phyloP scores from a whole-genome alignment of 2,888 invertebrate species.

The Drosophila putrida region DNA sequence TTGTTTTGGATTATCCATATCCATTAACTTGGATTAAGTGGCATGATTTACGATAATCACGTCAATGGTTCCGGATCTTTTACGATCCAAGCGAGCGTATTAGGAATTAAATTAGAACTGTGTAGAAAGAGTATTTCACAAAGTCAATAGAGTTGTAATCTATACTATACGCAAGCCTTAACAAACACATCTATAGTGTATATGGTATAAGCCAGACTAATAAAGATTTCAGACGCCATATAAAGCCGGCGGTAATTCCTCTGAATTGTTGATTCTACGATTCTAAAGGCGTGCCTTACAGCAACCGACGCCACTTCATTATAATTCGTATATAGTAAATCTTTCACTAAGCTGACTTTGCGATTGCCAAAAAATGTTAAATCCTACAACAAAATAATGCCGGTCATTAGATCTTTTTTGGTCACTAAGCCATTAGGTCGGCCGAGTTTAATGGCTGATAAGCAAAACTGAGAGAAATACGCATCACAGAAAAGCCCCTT shows the following conservation, averaged over 20 bases:
- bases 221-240: conserved; percentile 54
- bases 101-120: neutral
- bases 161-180: conserved; percentile 56
- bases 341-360: conserved; percentile 41
- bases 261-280: conserved; percentile 39
- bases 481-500: conserved; percentile 36
- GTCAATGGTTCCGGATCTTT: conserved; percentile 41
- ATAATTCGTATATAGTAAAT: conserved; percentile 57
- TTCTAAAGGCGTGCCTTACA: conserved; percentile 70
- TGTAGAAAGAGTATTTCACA: conserved; percentile 23
- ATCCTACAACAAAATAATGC: conserved; percentile 38
- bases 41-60: conserved; percentile 27
- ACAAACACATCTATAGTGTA: conserved; percentile 16
- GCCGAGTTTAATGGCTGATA: conserved; percentile 74
- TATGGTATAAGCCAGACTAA: conserved; percentile 18
- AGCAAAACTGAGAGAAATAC: conserved; percentile 38
- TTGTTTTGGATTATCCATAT: no score
- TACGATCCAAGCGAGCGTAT: neutral
- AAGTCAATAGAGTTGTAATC: conserved; percentile 55
- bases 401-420: conserved; percentile 6
- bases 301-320: conserved; percentile 28
- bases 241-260: conserved; percentile 43
- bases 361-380: conserved; percentile 31
- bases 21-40: neutral
- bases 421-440: conserved; percentile 32